Evolutionary conservation across 2,888 invertebrate genomes (phyloP).

Genomic region (Sipha maydis): DNA sequence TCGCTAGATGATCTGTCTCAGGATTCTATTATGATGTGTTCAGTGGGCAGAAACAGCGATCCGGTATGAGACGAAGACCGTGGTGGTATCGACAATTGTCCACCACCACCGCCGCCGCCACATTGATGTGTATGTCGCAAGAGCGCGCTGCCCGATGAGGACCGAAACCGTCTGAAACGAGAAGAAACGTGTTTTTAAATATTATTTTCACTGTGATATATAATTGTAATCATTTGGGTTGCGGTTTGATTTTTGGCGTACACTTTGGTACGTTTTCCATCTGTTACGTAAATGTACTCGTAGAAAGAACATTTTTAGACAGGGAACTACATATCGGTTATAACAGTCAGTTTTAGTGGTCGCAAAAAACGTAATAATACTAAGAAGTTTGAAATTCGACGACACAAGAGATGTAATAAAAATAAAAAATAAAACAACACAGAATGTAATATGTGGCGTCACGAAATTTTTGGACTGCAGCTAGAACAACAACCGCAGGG

Average conservation of each 20-base stretch:
- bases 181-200: background rate
- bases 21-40: constrained; percentile 79
- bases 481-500: too few relatives aligned
- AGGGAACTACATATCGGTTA: too few relatives aligned
- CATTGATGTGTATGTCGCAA: background rate
- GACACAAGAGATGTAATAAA: too few relatives aligned
- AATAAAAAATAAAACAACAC: too few relatives aligned
- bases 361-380: too few relatives aligned
- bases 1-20: constrained; percentile 87
- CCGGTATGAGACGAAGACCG: constrained; percentile 66
- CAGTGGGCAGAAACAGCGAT: constrained; percentile 66
- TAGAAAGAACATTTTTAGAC: too few relatives aligned
- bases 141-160: background rate
- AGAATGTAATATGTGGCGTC: too few relatives aligned
- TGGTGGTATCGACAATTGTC: constrained; percentile 63
- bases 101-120: constrained; percentile 60
- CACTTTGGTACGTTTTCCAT: background rate
- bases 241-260: background rate
- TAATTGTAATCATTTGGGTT: constrained; percentile 22
- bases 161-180: too few relatives aligned
- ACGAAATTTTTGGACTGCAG: too few relatives aligned
- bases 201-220: constrained; percentile 51
- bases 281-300: too few relatives aligned
- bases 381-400: too few relatives aligned
- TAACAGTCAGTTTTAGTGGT: too few relatives aligned